A percentile compares a stretch with the other conserved stretches of the same genome.
These are phyloP conservation scores for Bhutanitis thaidina DNA, from an alignment of 2,888 invertebrate genomes.

Conservation along the genomic window DNA sequence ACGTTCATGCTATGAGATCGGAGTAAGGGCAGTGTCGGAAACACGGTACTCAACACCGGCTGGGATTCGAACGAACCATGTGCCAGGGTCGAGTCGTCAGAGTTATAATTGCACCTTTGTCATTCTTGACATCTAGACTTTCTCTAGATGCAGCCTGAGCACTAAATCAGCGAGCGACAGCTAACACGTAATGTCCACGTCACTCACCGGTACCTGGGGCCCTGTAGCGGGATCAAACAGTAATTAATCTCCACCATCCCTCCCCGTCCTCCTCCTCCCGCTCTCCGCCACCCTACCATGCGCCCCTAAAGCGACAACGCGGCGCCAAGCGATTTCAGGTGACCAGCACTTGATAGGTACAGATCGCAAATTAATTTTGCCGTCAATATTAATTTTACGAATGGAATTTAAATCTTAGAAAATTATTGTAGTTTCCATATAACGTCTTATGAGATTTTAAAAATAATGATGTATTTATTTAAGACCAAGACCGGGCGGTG, in stretches of 20 bases:
- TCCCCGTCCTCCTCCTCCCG: constrained; percentile 21
- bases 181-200: constrained; percentile 31
- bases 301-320: constrained; percentile 36
- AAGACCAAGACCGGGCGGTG: no score
- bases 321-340: constrained; percentile 57
- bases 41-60: no score
- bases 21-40: no score
- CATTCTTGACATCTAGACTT: constrained; percentile 14
- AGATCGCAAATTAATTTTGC: not conserved
- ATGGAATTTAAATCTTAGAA: no score
- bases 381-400: no score
- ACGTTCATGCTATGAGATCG: no score
- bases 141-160: constrained; percentile 22
- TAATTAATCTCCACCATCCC: constrained; percentile 61
- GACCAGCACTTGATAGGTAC: constrained; percentile 37
- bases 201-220: constrained; percentile 47
- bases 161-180: constrained; percentile 50
- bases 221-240: constrained; percentile 59
- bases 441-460: no score
- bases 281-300: constrained; percentile 16
- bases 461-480: no score
- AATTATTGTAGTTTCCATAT: no score
- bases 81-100: no score
- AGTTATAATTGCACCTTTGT: constrained; percentile 10
- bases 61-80: no score